A percentile compares a stretch with the other conserved stretches of the same genome.
These are phyloP conservation scores for Saccostrea cuccullata DNA, from an alignment of 1,140 invertebrate genomes.

Conservation along the genomic window DNA sequence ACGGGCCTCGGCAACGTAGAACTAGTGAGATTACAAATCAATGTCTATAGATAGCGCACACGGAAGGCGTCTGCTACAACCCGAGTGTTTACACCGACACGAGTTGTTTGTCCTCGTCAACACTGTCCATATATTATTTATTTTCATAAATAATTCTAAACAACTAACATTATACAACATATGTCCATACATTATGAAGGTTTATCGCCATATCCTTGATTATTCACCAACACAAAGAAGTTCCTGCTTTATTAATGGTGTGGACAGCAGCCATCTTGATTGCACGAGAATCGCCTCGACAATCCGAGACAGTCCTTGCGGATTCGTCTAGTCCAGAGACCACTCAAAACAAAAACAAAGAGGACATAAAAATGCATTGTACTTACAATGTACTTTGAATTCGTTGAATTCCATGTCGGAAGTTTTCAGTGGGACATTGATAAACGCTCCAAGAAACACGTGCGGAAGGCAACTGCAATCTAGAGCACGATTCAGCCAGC, in stretches of 20 bases:
- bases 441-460: conserved; percentile 26
- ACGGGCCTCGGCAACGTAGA: conserved; percentile 20
- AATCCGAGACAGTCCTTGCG: not conserved
- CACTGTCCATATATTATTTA: not conserved
- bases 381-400: not conserved
- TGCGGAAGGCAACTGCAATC: conserved; percentile 31
- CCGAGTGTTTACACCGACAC: conserved; percentile 3
- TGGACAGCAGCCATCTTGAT: conserved; percentile 28
- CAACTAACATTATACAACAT: not conserved
- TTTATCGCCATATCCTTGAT: not conserved
- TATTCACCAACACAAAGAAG: not conserved
- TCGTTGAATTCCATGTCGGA: not conserved
- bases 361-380: not conserved
- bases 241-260: not conserved
- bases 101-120: not conserved
- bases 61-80: not conserved
- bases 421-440: not conserved
- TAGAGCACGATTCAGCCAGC: not conserved
- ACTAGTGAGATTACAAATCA: conserved; percentile 23
- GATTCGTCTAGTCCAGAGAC: not conserved
- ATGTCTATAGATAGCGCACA: conserved; percentile 33
- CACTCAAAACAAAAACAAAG: not conserved
- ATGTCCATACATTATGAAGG: not conserved
- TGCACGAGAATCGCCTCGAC: conserved; percentile 17
- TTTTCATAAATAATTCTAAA: not conserved